Conservation (phyloP, 1,140 invertebrate genomes). For the Tetramorium simillimum region DNA sequence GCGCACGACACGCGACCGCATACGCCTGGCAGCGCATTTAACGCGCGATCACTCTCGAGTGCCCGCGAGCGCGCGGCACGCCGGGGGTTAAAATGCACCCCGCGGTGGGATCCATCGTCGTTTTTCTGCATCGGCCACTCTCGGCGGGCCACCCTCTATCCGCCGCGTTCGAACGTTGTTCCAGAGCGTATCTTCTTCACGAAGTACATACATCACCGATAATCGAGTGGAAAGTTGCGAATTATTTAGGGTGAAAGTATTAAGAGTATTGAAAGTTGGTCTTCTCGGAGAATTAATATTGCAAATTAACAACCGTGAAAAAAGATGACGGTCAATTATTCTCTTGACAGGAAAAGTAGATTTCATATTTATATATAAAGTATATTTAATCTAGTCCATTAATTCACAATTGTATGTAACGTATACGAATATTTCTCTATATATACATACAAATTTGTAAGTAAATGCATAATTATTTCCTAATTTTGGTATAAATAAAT, state of each 20-base stretch:
- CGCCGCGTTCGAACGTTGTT: neutral
- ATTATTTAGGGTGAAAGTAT: neutral
- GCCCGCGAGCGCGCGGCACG: constrained; percentile 71
- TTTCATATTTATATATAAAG: neutral
- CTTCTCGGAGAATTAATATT: constrained; percentile 7
- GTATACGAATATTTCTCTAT: no score
- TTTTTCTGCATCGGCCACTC: constrained; percentile 41
- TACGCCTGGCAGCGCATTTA: constrained; percentile 83
- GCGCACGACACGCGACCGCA: constrained; percentile 82
- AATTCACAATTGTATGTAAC: neutral
- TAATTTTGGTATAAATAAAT: neutral
- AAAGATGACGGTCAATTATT: neutral
- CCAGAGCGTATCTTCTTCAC: neutral
- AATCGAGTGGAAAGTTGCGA: constrained; percentile 20
- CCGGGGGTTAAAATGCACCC: constrained; percentile 57
- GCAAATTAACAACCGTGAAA: neutral
- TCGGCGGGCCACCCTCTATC: constrained; percentile 1
- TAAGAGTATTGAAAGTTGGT: neutral
- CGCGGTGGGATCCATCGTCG: neutral
- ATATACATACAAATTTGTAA: neutral
- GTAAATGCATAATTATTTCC: neutral
- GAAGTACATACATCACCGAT: neutral
- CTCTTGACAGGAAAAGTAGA: neutral
- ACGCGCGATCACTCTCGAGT: constrained; percentile 85
- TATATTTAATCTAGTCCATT: neutral